Conservation (phyloP, 2,113 vertebrate genomes). For the Callipepla squamata region DNA sequence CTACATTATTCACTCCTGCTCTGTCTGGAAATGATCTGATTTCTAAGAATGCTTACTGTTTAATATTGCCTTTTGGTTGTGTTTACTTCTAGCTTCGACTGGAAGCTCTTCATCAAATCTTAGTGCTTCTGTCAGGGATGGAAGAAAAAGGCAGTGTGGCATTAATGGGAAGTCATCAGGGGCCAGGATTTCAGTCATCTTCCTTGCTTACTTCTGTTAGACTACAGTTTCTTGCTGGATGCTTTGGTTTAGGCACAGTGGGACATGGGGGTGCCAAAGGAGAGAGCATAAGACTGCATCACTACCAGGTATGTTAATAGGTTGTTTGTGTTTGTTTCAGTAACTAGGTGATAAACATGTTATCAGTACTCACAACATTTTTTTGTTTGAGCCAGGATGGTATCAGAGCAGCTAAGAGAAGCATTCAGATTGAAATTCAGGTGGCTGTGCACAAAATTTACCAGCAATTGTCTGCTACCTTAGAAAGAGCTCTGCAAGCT, state of each 20-base stretch:
- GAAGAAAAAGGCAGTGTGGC: conserved; percentile 91
- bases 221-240: conserved; percentile 95
- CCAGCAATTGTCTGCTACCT: conserved; percentile 92
- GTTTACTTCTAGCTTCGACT: conserved; percentile 85
- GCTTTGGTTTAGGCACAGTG: conserved; percentile 93
- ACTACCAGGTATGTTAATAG: conserved; percentile 87
- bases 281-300: conserved; percentile 92
- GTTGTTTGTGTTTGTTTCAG: neutral
- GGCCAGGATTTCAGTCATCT: conserved; percentile 87
- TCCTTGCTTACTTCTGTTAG: conserved; percentile 94
- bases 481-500: conserved; percentile 93
- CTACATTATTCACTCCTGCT: neutral
- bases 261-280: conserved; percentile 86
- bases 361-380: neutral
- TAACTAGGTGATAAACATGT: neutral
- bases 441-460: conserved; percentile 97
- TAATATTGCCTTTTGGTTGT: conserved; percentile 10
- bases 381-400: conserved; percentile 85
- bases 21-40: neutral
- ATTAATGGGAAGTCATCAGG: conserved; percentile 70
- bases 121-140: conserved; percentile 95
- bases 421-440: conserved; percentile 94
- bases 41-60: neutral
- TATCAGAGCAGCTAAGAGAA: conserved; percentile 92
- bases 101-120: conserved; percentile 96